Evolutionary conservation across 37 sponge, comb jelly and placozoan species (phyloP).

Genomic region (Bolinopsis microptera): DNA sequence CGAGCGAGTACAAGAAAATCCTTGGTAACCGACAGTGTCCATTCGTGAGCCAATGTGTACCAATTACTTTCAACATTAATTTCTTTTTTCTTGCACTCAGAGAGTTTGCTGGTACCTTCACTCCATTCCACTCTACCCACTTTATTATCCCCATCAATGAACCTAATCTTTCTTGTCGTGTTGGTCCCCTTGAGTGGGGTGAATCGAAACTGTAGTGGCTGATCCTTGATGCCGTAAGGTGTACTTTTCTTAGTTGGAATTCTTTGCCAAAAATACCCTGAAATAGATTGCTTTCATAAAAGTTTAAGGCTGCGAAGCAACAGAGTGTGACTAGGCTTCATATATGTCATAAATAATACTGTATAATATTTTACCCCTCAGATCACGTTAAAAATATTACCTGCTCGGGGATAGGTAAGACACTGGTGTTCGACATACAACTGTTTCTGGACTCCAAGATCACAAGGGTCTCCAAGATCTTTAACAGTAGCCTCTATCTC

Average conservation of each 20-base stretch:
- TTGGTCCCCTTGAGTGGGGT: background rate
- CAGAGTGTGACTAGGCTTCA: too few species aligned
- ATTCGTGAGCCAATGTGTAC: background rate
- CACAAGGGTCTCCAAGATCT: background rate
- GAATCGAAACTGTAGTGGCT: conserved; percentile 5
- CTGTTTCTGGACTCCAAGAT: background rate
- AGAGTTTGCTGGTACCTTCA: background rate
- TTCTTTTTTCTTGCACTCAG: background rate
- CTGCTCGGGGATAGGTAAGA: background rate
- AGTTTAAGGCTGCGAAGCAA: too few species aligned
- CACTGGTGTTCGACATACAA: background rate
- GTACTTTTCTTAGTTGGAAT: background rate
- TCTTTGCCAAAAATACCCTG: conserved; percentile 7
- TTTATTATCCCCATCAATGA: background rate
- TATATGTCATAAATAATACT: too few species aligned
- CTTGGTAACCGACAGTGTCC: background rate
- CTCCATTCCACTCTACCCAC: background rate
- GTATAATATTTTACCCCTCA: too few species aligned
- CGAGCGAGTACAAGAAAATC: background rate
- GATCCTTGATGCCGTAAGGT: background rate
- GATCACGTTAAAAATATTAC: too few species aligned
- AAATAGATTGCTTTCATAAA: background rate
- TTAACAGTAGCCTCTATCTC: background rate
- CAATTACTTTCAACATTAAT: background rate
- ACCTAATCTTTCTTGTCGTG: background rate